Percentiles rank a stretch among this genome's conserved stretches.
These are phyloP conservation scores for Sardinella longiceps DNA, from an alignment of 2,797 vertebrate genomes.

Conservation along the genomic window DNA sequence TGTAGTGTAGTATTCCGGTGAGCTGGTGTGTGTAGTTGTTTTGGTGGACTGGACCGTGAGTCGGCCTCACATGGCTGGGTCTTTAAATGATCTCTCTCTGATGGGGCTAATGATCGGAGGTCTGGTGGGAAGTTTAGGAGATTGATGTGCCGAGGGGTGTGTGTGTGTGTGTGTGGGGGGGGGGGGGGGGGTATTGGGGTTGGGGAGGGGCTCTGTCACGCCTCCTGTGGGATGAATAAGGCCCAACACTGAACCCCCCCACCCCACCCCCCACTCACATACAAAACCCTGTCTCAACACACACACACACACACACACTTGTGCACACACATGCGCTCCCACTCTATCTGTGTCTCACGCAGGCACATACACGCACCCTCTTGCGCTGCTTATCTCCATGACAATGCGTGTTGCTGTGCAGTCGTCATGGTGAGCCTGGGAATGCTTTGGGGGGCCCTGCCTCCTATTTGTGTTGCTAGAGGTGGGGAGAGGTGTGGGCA, in stretches of 20 bases:
- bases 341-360: conserved; percentile 30
- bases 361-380: conserved; percentile 45
- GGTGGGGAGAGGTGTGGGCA: conserved; percentile 49
- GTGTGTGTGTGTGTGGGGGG: no score
- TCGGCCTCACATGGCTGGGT: neutral
- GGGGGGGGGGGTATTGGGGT: no score
- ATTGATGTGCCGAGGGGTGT: conserved; percentile 45
- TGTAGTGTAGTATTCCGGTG: no score
- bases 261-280: conserved; percentile 48
- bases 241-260: conserved; percentile 70
- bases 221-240: conserved; percentile 59
- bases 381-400: conserved; percentile 88
- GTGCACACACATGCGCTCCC: conserved; percentile 33
- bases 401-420: conserved; percentile 87
- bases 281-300: neutral
- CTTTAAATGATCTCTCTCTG: neutral
- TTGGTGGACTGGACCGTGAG: neutral
- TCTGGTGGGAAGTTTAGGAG: conserved; percentile 39
- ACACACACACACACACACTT: conserved; percentile 30
- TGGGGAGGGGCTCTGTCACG: conserved; percentile 22
- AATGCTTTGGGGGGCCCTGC: conserved; percentile 74
- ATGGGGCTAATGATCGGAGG: neutral
- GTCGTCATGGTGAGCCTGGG: conserved; percentile 89
- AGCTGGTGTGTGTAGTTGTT: neutral
- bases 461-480: conserved; percentile 63